phyloP scores from a whole-genome alignment of 2,888 invertebrate species.

The Myopa testacea region DNA sequence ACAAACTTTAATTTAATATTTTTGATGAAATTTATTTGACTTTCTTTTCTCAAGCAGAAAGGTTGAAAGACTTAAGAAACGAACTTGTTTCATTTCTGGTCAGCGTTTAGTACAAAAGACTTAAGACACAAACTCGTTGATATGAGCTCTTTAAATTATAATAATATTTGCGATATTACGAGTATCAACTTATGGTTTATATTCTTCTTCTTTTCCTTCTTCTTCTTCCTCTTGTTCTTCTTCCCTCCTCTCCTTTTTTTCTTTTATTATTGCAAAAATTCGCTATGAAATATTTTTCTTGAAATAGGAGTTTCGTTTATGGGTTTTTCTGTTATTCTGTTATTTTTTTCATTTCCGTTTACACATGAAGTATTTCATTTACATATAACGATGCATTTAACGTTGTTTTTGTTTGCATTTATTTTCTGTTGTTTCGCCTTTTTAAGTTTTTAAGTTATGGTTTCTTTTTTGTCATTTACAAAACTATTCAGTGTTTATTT shows the following conservation, averaged over 20 bases:
- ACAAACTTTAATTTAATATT: too few relatives aligned
- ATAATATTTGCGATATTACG: too few relatives aligned
- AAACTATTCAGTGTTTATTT: too few relatives aligned
- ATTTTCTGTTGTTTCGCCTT: too few relatives aligned
- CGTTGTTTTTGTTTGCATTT: too few relatives aligned
- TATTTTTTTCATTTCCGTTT: conserved; percentile 4
- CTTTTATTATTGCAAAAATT: neutral
- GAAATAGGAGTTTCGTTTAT: too few relatives aligned
- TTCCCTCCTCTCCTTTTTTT: neutral
- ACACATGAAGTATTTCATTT: neutral
- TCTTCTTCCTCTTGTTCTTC: neutral
- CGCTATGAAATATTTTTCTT: too few relatives aligned
- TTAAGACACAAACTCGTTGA: conserved; percentile 11
- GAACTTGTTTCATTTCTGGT: conserved; percentile 5
- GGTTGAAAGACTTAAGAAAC: conserved; percentile 22
- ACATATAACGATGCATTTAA: too few relatives aligned
- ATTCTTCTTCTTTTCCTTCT: neutral
- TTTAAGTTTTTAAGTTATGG: too few relatives aligned
- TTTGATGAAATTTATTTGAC: too few relatives aligned
- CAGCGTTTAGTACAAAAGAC: conserved; percentile 6
- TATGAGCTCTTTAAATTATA: neutral
- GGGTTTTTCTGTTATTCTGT: neutral
- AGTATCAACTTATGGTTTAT: neutral
- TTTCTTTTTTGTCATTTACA: too few relatives aligned
- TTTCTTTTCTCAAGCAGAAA: neutral